Evolutionary conservation across 2,797 vertebrate genomes (phyloP).

Genomic region (Molossus molossus): DNA sequence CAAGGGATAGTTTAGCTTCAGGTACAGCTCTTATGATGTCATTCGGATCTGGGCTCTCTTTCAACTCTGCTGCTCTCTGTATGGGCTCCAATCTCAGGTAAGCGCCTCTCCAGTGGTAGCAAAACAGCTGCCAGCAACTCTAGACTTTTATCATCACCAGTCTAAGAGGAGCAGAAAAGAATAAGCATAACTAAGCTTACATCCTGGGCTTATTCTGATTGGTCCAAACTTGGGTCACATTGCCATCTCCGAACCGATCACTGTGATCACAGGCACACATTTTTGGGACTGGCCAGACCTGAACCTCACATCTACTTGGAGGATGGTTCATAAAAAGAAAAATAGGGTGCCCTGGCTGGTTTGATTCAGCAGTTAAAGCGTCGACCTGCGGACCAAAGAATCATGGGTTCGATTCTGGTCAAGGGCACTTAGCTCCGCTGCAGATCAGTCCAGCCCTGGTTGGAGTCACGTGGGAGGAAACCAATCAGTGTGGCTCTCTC

Average conservation of each 20-base stretch:
- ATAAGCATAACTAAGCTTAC: not conserved
- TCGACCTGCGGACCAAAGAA: too few relatives aligned
- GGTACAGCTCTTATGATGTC: not conserved
- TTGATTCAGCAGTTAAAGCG: too few relatives aligned
- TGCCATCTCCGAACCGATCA: not conserved
- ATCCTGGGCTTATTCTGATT: not conserved
- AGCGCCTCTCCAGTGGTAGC: not conserved
- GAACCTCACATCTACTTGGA: not conserved
- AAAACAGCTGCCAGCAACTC: not conserved
- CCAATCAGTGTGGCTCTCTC: too few relatives aligned
- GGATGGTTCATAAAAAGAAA: not conserved
- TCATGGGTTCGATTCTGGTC: too few relatives aligned
- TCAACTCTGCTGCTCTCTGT: not conserved
- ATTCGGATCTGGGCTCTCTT: not conserved
- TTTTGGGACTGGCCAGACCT: not conserved
- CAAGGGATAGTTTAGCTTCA: not conserved
- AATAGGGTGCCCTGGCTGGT: not conserved
- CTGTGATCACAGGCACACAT: not conserved
- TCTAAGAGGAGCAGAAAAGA: not conserved
- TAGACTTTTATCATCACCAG: not conserved
- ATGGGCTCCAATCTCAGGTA: not conserved
- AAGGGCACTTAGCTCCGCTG: too few relatives aligned
- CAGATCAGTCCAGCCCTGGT: too few relatives aligned
- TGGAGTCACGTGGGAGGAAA: too few relatives aligned
- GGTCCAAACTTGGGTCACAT: not conserved